These are phyloP conservation scores for Papilio dardanus DNA, from an alignment of 1,140 invertebrate species.

Conservation along the genomic window DNA sequence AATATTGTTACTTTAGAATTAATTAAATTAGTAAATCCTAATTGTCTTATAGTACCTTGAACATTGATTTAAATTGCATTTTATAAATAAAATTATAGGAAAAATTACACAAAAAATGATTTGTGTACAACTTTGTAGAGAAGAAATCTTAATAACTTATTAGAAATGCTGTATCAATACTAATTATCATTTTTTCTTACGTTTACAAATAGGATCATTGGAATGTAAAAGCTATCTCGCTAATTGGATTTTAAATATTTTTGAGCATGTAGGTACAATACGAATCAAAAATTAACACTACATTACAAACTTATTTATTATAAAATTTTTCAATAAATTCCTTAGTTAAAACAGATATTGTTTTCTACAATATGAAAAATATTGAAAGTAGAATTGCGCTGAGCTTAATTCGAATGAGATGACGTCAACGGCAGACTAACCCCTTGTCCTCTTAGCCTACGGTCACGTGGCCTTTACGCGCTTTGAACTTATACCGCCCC, in stretches of 20 bases:
- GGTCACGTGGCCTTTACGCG: conserved; percentile 18
- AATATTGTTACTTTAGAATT: conserved; percentile 1
- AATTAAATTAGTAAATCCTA: background rate
- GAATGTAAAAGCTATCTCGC: background rate
- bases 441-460: conserved; percentile 19
- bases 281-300: background rate
- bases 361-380: background rate
- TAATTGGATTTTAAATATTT: background rate
- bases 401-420: background rate
- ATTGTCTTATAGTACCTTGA: background rate
- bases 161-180: background rate
- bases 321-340: background rate
- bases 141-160: no score
- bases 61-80: background rate
- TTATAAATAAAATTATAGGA: background rate
- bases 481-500: conserved; percentile 2
- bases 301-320: no score
- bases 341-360: background rate
- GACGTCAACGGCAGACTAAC: conserved; percentile 20
- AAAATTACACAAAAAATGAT: no score
- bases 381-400: background rate
- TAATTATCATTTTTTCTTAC: background rate
- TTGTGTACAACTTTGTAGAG: no score
- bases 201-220: background rate
- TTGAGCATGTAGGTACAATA: no score